phyloP scores from a whole-genome alignment of 2,113 vertebrate genomes.

The Ardeotis arabs region DNA sequence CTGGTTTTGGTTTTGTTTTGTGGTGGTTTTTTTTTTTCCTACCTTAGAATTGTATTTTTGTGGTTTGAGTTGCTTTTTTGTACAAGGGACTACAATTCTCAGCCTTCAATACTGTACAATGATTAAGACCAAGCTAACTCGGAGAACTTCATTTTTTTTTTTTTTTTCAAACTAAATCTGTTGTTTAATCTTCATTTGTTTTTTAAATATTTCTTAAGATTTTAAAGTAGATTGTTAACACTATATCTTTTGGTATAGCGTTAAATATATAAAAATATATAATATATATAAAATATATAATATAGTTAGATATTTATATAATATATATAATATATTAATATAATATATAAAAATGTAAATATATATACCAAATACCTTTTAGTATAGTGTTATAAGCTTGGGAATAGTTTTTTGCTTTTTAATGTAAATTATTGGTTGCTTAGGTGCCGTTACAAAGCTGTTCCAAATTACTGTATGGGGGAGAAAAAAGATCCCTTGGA shows the following conservation, averaged over 20 bases:
- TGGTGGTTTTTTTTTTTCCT: too few species aligned
- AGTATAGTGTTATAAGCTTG: background rate
- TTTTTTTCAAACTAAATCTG: background rate
- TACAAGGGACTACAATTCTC: background rate
- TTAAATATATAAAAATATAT: too few species aligned
- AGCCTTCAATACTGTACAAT: background rate
- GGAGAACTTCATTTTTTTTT: background rate
- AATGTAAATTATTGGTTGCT: constrained; percentile 46
- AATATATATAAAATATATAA: too few species aligned
- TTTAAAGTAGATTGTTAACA: background rate
- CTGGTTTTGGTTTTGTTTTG: too few species aligned
- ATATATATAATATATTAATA: too few species aligned
- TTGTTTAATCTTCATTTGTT: background rate
- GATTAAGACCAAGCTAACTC: background rate
- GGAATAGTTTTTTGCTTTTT: constrained; percentile 46
- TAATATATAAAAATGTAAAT: too few species aligned
- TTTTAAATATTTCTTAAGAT: background rate
- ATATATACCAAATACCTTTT: background rate
- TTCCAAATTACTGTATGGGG: background rate
- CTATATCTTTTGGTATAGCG: background rate
- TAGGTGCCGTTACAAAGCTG: constrained; percentile 18
- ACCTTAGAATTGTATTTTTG: background rate
- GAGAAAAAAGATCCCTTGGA: background rate
- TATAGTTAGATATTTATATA: too few species aligned
- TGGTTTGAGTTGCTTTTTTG: background rate